Evolutionary conservation across 2,888 invertebrate genomes (phyloP), one percentile per base, ranked within the genome.

Genomic region (Tryphoninae sp.): DNA sequence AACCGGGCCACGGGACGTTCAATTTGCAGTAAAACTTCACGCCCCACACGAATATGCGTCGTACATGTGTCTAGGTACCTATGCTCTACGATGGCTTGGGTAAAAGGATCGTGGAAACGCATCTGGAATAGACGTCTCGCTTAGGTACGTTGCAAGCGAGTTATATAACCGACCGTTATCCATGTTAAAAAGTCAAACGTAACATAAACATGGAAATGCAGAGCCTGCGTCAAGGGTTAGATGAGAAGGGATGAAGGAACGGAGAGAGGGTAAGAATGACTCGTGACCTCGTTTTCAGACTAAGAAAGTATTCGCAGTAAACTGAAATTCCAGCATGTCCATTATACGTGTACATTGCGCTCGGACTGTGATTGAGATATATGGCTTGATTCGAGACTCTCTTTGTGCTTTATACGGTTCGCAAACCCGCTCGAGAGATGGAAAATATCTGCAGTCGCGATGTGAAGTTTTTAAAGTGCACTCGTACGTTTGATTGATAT

Each of bases 21-120:
- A 82, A 82, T 82, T 82, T 79, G 81, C 81, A 82, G 81, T 82
- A 82, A 82, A 82, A 82, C 75, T 71, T 68, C 45, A 65, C 42
- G 26, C 61, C 23, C 23, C 33, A 11, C 62, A 22, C 49, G 49
- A 26, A 42, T 16, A 55, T 59, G 45, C 69, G 58, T 59, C 9
- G n/a, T n/a, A 11, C n/a, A 26, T 61, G 59, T 61, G 33, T 61
- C 4, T 33, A 33, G 19, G 23, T 58, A 22, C 8, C 9, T 19
- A 58, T 58, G 22, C 7, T 2, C 19, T 58, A 13, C 13, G 45
- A 13, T 9, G 45, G 13, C 22, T 2, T 6, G 58, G 9, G 6
- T 61, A 49, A 55, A 53, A 61, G 33, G n/a, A 61, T 40, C 19
- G 22, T 11, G 59, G 59, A 71, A 19, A 19, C 55, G 69, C 51